Evolutionary conservation across 2,888 invertebrate genomes (phyloP), one percentile per base, ranked within the genome.

Genomic region (Scaptomyza flava): DNA sequence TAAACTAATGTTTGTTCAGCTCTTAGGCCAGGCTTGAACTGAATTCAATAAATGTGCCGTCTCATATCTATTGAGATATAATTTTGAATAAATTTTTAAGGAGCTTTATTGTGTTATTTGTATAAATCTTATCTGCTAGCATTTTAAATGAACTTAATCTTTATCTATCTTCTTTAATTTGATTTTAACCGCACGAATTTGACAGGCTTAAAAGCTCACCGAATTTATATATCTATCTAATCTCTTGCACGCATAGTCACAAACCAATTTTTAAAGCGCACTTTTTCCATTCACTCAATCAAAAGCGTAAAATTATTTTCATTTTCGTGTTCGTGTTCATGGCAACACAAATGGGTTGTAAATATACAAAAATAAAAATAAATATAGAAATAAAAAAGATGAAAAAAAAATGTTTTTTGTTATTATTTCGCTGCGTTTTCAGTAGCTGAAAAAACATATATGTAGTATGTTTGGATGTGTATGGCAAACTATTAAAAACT

Each of bases 301-400:
- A 27, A 23, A 23, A 23, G 23, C 23, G 23, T 2, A 23, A 23
- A 23, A 42, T 34, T 17, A 59, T 72, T 76, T 75, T 56, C 58
- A 63, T 60, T 75, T 60, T 17, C 17, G 23, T 23, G 3, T 23
- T 17, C 27, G 43, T 59, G 46, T 72, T 52, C 48, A 61, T 56
- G 17, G 36, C 66, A 82, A 72, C 58, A 65, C 70, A 34, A 78
- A 52, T 59, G 51, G 77, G 51, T 73, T 76, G 73, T 68, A 68
- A 67, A 65, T 68, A 31, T 12, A 34, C n/a, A 58, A n/a, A 42
- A 20, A 2, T 45, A 52, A 9, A 41, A n/a, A 5, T 31, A 45
- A 30, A 20, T 11, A 45, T 27, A 57, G 41, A n/a, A 23, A 23
- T 23, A 23, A 2, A 14, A 23, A 2, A 14, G 9, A n/a, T 0